Conservation (phyloP, 2,797 vertebrate species). For the Danio choprae region DNA sequence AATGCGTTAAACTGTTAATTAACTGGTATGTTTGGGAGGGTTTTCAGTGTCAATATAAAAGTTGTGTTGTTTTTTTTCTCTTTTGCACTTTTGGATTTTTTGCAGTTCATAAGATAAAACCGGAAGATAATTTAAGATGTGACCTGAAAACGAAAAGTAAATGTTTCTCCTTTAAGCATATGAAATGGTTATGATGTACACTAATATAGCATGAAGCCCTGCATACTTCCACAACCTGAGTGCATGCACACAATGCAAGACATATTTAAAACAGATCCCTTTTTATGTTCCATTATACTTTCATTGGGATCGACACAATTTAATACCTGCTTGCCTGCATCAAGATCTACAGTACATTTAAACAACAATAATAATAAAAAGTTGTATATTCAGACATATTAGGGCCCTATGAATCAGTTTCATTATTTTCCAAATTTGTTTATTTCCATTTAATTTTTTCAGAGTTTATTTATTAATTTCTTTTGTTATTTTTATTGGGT, state of each 20-base stretch:
- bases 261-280: constrained; percentile 9
- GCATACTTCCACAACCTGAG: constrained; percentile 27
- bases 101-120: constrained; percentile 56
- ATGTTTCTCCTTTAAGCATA: constrained; percentile 56
- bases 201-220: constrained; percentile 48
- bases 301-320: not conserved
- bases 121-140: constrained; percentile 50
- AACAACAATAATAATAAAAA: not conserved
- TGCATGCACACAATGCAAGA: constrained; percentile 50
- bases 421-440: too few relatives aligned
- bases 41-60: not conserved
- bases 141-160: constrained; percentile 53
- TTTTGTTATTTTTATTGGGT: not conserved
- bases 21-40: not conserved
- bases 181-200: constrained; percentile 51
- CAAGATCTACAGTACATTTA: not conserved
- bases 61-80: constrained; percentile 26
- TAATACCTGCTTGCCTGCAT: constrained; percentile 39
- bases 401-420: not conserved
- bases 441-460: too few relatives aligned
- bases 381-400: not conserved
- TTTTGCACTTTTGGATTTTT: constrained; percentile 49
- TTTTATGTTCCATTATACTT: constrained; percentile 13
- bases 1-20: not conserved
- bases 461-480: not conserved